phyloP scores from a whole-genome alignment of 1,140 invertebrate species.

The Philopotamus ludificatus region DNA sequence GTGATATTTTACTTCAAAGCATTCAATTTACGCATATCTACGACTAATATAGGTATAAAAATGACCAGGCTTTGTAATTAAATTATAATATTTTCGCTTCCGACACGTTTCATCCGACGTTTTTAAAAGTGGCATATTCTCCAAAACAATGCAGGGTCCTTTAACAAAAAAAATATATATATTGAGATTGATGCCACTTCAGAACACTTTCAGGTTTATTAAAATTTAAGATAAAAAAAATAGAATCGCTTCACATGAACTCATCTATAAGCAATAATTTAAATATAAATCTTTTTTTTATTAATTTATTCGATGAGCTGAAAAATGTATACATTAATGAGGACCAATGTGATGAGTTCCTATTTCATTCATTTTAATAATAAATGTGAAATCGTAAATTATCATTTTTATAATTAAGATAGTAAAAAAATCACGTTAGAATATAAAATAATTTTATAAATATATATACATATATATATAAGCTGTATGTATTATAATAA shows the following conservation, averaged over 20 bases:
- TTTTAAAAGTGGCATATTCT: conserved; percentile 37
- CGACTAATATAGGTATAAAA: conserved; percentile 4
- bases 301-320: not conserved
- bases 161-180: conserved; percentile 40
- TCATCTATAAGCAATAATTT: conserved; percentile 39
- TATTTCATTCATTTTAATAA: conserved; percentile 34
- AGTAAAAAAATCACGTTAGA: conserved; percentile 36
- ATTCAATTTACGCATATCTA: not conserved
- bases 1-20: not conserved
- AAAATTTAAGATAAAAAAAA: conserved; percentile 27
- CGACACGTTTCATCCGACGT: not conserved
- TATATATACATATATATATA: no score
- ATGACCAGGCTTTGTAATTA: conserved; percentile 14
- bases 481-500: conserved; percentile 35
- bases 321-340: conserved; percentile 41
- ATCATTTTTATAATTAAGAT: conserved; percentile 31
- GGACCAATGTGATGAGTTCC: conserved; percentile 43
- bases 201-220: not conserved
- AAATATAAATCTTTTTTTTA: conserved; percentile 17
- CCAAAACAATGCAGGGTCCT: conserved; percentile 42
- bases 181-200: conserved; percentile 39
- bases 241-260: conserved; percentile 31
- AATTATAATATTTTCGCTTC: not conserved
- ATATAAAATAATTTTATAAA: conserved; percentile 40
- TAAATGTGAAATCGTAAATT: conserved; percentile 30